Evolutionary conservation across 2,888 invertebrate genomes (phyloP), one percentile per base, ranked within the genome.

Genomic region (Tridacna crocea): DNA sequence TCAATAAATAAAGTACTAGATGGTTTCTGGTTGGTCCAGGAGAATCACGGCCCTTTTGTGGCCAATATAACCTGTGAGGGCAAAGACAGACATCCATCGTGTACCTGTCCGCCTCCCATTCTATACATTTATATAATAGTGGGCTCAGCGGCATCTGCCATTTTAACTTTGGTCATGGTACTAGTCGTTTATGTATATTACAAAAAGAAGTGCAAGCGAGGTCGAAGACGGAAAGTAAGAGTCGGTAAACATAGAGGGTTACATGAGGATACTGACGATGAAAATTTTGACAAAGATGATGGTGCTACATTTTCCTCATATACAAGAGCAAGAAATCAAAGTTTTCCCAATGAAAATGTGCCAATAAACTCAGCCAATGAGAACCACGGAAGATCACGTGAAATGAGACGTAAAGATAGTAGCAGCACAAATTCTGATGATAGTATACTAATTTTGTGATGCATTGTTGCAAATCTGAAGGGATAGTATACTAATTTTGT

Each of bases 21-120:
- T 75, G 77, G 75, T 1, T 87, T 92, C 65, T 90, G 90, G 90
- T 72, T 92, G 13, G 83, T 89, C 0, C 86, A 89, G 68, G 51
- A 82, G 19, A 60, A 77, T 13, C 88, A 90, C 51, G 89, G 85
- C 26, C 87, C 84, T 55, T 84, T 85, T 46, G 70, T 88, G 3
- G 26, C 48, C 13, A 78, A 84, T 24, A 26, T 87, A 4, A 72
- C 81, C 17, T 89, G 89, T 65, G 3, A 22, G 0, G 70, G 73
- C 8, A 22, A 66, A 60, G 8, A 73, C 22, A 77, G 13, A 12
- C 83, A 83, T 27, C 48, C 26, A 0, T 84, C 77, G 1, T 88
- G 88, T 63, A 58, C 24, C 10, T 88, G 88, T 68, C 88, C 88
- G 8, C 72, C 75, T 0, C 85, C 84, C 10, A 78, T 83, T 36